These are phyloP conservation scores for Barbus barbus DNA, from an alignment of 2,113 vertebrate genomes.

Conservation along the genomic window DNA sequence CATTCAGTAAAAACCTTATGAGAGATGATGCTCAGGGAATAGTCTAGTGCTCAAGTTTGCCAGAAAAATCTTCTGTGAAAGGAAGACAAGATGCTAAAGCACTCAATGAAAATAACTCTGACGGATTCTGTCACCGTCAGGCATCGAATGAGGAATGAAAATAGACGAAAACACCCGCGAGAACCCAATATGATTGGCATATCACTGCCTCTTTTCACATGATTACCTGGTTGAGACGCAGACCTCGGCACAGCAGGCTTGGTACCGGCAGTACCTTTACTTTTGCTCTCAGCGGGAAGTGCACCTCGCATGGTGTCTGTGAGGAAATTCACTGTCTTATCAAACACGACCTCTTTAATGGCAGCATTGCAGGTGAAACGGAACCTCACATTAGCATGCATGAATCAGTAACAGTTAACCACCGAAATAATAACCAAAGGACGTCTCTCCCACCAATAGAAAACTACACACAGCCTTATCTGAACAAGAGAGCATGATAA, in stretches of 20 bases:
- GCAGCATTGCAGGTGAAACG: not conserved
- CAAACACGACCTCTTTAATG: not conserved
- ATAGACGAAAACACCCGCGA: not conserved
- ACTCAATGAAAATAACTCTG: constrained; percentile 3
- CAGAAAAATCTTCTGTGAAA: not conserved
- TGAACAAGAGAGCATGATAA: not conserved
- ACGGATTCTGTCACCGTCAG: constrained; percentile 9
- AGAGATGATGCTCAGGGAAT: not conserved
- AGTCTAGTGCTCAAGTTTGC: not conserved
- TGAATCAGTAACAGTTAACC: not conserved
- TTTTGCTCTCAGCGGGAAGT: constrained; percentile 77
- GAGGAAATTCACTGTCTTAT: constrained; percentile 68
- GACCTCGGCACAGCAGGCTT: constrained; percentile 81
- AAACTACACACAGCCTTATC: not conserved
- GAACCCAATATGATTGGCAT: constrained; percentile 12
- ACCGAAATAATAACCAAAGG: not conserved
- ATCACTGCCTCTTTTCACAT: not conserved
- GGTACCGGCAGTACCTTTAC: constrained; percentile 67
- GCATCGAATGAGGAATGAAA: not conserved
- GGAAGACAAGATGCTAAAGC: not conserved
- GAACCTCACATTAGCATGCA: constrained; percentile 12
- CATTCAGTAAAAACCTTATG: not conserved
- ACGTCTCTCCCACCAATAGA: not conserved
- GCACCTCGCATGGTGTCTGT: constrained; percentile 80
- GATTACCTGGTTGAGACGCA: constrained; percentile 89